These are phyloP conservation scores for Panopea generosa DNA, from an alignment of 2,888 invertebrate genomes.

Conservation along the genomic window DNA sequence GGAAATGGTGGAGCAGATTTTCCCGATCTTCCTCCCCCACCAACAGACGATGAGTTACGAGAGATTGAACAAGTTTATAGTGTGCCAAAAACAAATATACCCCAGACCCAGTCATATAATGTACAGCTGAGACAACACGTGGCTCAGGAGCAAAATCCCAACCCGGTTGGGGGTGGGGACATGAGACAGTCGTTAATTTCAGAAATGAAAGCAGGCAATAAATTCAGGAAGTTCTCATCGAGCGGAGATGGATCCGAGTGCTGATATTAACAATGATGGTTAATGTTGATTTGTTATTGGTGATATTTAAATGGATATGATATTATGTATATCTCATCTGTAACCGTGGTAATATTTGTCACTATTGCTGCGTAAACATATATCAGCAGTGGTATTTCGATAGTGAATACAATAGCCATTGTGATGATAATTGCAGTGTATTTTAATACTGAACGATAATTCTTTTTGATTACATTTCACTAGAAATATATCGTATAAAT, in stretches of 20 bases:
- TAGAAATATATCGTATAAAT: too few relatives aligned
- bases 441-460: too few relatives aligned
- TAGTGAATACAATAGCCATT: too few relatives aligned
- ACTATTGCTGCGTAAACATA: too few relatives aligned
- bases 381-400: too few relatives aligned
- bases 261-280: too few relatives aligned
- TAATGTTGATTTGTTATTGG: too few relatives aligned
- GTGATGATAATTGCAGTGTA: too few relatives aligned
- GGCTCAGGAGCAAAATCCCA: constrained; percentile 18
- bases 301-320: too few relatives aligned
- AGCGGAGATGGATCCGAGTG: constrained; percentile 66
- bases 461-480: too few relatives aligned
- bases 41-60: constrained; percentile 77
- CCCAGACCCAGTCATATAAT: constrained; percentile 34
- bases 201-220: constrained; percentile 68
- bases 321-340: too few relatives aligned
- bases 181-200: constrained; percentile 68
- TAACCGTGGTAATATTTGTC: too few relatives aligned
- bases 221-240: constrained; percentile 61
- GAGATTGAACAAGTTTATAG: constrained; percentile 76
- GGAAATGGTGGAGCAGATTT: constrained; percentile 42
- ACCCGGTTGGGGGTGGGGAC: constrained; percentile 41
- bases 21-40: constrained; percentile 79
- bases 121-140: constrained; percentile 39
- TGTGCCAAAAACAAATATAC: constrained; percentile 65